phyloP scores from a whole-genome alignment of 2,113 vertebrate genomes.

The Chascanopsetta lugubris region DNA sequence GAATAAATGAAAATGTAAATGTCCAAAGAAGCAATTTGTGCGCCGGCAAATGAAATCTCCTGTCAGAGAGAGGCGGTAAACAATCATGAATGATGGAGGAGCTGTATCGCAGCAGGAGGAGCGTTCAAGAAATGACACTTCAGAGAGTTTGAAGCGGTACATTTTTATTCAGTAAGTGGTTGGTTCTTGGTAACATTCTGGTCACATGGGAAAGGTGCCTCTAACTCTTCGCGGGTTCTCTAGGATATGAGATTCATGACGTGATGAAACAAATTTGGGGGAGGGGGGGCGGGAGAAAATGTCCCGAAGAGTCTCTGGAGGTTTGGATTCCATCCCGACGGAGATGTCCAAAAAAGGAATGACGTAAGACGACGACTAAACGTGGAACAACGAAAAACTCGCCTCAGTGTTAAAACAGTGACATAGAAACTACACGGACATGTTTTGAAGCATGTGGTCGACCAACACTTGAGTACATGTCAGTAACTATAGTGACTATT shows the following conservation, averaged over 20 bases:
- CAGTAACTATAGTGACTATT: constrained; percentile 58
- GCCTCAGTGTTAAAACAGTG: constrained; percentile 39
- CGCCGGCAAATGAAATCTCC: constrained; percentile 32
- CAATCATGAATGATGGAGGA: constrained; percentile 52
- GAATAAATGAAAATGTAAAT: constrained; percentile 16
- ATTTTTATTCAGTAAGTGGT: constrained; percentile 69
- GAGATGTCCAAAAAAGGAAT: constrained; percentile 37
- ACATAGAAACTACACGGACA: constrained; percentile 37
- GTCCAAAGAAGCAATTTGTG: constrained; percentile 24
- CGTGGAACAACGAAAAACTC: constrained; percentile 22
- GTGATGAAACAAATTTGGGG: constrained; percentile 55
- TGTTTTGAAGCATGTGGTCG: constrained; percentile 50
- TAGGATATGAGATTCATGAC: constrained; percentile 47
- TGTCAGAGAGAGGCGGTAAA: constrained; percentile 23
- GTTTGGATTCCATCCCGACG: constrained; percentile 36
- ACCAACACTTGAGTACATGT: constrained; percentile 53
- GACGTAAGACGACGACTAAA: constrained; percentile 35
- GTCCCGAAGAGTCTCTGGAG: constrained; percentile 27
- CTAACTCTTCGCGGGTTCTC: constrained; percentile 50
- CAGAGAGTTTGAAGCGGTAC: constrained; percentile 49
- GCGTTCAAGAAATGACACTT: constrained; percentile 8
- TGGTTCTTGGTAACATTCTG: constrained; percentile 70
- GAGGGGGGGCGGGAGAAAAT: constrained; percentile 40
- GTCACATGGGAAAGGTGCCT: constrained; percentile 63
- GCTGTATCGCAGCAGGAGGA: not conserved